phyloP scores from a whole-genome alignment of 2,113 vertebrate species.

The Sylvia atricapilla region DNA sequence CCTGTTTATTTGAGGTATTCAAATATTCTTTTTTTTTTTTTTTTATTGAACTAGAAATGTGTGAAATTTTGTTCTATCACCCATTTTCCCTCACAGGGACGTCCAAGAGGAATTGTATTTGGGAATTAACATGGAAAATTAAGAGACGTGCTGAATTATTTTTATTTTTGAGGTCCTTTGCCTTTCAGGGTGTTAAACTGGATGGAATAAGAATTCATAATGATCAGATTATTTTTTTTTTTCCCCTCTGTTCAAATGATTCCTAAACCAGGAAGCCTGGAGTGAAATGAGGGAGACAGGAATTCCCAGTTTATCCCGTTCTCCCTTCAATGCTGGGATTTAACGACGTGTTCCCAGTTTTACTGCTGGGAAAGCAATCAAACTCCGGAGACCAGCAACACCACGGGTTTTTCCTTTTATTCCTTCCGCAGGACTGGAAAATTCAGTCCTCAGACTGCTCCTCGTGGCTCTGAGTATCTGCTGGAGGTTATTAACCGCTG shows the following conservation, averaged over 20 bases:
- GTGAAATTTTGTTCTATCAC: background rate
- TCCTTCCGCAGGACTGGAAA: background rate
- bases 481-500: background rate
- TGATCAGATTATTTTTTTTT: background rate
- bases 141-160: background rate
- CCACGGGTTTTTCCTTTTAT: background rate
- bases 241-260: background rate
- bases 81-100: background rate
- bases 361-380: background rate
- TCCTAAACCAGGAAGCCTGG: background rate
- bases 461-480: background rate
- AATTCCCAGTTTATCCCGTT: background rate
- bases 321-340: background rate
- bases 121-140: background rate
- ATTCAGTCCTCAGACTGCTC: background rate
- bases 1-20: background rate
- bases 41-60: no score
- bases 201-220: background rate
- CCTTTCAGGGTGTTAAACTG: background rate
- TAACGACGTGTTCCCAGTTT: background rate
- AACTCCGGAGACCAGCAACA: background rate
- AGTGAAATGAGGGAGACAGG: background rate
- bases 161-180: background rate
- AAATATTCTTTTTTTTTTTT: background rate
- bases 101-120: fast-evolving